These are phyloP conservation scores for Drosophila serrata DNA, from an alignment of 1,140 invertebrate genomes.

Conservation along the genomic window DNA sequence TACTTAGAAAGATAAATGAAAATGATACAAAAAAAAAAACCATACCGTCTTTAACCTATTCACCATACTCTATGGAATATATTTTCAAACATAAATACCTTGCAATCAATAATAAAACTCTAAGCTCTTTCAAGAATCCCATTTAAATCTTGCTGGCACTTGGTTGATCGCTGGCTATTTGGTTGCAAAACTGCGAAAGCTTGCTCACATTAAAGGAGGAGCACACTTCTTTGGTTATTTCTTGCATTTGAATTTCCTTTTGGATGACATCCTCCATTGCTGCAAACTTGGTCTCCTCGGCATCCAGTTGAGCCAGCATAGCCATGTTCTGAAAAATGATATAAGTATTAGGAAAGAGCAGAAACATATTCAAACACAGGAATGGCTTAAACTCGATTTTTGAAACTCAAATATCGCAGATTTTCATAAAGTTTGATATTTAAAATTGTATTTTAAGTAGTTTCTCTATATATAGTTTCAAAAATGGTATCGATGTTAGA, in stretches of 20 bases:
- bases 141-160: background rate
- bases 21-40: background rate
- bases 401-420: too few relatives aligned
- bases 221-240: constrained; percentile 21
- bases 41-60: background rate
- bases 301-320: constrained; percentile 60
- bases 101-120: background rate
- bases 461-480: too few relatives aligned
- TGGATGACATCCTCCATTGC: constrained; percentile 38
- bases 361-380: too few relatives aligned
- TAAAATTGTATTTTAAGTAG: too few relatives aligned
- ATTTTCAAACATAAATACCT: constrained; percentile 1
- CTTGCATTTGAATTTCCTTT: constrained; percentile 60
- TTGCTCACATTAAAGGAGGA: constrained; percentile 22
- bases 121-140: background rate
- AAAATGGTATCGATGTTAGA: too few relatives aligned
- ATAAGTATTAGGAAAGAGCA: background rate
- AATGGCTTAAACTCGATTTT: too few relatives aligned
- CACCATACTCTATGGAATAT: background rate
- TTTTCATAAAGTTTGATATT: too few relatives aligned
- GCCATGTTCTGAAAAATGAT: constrained; percentile 57
- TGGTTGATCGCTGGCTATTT: constrained; percentile 14
- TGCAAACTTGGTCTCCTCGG: constrained; percentile 52
- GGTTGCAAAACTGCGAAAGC: constrained; percentile 22
- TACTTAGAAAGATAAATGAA: background rate